Base-by-base conservation (phyloP, 1,140 invertebrate species). In the Dendrolimus punctatus region DNA sequence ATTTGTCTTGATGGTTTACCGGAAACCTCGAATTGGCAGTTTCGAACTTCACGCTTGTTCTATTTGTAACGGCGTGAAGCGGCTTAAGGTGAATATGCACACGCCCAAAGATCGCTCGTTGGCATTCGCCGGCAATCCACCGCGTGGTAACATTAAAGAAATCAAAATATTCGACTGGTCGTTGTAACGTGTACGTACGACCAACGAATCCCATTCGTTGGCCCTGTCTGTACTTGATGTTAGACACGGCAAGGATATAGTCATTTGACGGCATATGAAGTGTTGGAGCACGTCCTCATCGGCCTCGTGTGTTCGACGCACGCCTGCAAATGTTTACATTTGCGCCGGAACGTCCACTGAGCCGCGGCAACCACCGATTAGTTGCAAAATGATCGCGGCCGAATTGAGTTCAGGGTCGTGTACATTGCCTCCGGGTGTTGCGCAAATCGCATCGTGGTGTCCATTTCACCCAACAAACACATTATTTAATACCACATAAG, bases 261-360 rank as follows among this genome's bases (percentile, higher is more conserved):
- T 63, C 61, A 73, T 70, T 69, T 64, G 65, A 67, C 62, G 69
- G 63, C 68, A 66, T 66, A 58, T 52, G 64, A 57, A 58, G 67
- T 73, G 55, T 60, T 68, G 67, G 61, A 68, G 62, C 80, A 82
- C 82, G 82, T 85, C 64, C 80, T 53, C 59, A 48, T 50, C 64
- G 80, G 70, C 82, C 82, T 85, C 78, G 82, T 60, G 57, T 54
- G 68, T 60, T 73, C 72, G 73, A 66, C 66, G 55, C 51, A 62
- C 73, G 80, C 78, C 76, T 85, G 82, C 77, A 77, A 85, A 85
- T 85, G 82, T 84, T 85, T 85, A 85, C 79, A 85, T 85, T 85
- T 84, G 71, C 71, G 63, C 76, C 78, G 74, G 65, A 67, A 57
- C 65, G 68, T 71, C 69, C 62, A 66, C 68, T 60, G 65, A 63